phyloP scores from a whole-genome alignment of 2,113 vertebrate genomes.

The Scolopax mira region DNA sequence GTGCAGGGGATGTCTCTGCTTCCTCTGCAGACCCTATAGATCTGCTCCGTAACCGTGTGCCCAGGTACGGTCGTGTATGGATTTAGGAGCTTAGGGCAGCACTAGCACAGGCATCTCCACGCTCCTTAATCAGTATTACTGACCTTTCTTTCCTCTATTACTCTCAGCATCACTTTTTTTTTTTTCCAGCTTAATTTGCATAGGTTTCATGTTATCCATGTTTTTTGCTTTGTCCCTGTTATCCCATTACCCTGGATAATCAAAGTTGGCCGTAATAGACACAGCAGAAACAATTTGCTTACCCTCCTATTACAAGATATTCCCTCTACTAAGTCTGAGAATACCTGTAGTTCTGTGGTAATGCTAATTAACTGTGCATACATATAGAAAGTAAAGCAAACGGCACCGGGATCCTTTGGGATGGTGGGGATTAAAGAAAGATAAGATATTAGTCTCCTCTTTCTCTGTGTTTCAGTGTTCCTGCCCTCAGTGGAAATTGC shows the following conservation, averaged over 20 bases:
- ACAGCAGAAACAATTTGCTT: constrained; percentile 61
- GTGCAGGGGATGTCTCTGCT: constrained; percentile 1
- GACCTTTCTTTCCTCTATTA: constrained; percentile 38
- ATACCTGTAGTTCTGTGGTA: constrained; percentile 52
- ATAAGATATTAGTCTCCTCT: constrained; percentile 46
- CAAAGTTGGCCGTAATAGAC: constrained; percentile 58
- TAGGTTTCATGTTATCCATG: constrained; percentile 32
- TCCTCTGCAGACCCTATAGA: neutral
- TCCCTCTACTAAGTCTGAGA: constrained; percentile 33
- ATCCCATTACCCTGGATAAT: constrained; percentile 65
- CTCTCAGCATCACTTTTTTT: neutral
- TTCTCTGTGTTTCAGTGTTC: constrained; percentile 27
- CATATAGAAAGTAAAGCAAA: constrained; percentile 50
- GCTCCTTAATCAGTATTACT: neutral
- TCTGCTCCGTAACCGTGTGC: neutral
- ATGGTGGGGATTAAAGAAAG: constrained; percentile 51
- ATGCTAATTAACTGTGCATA: constrained; percentile 58
- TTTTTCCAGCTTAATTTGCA: constrained; percentile 1
- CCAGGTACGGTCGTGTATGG: neutral
- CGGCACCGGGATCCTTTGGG: neutral
- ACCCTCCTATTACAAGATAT: constrained; percentile 53
- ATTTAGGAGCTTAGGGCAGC: neutral
- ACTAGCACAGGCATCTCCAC: neutral
- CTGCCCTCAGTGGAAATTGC: constrained; percentile 4
- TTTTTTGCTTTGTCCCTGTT: constrained; percentile 62